Evolutionary conservation across 2,113 vertebrate species (phyloP).

Genomic region (Ageneiosus marmoratus): DNA sequence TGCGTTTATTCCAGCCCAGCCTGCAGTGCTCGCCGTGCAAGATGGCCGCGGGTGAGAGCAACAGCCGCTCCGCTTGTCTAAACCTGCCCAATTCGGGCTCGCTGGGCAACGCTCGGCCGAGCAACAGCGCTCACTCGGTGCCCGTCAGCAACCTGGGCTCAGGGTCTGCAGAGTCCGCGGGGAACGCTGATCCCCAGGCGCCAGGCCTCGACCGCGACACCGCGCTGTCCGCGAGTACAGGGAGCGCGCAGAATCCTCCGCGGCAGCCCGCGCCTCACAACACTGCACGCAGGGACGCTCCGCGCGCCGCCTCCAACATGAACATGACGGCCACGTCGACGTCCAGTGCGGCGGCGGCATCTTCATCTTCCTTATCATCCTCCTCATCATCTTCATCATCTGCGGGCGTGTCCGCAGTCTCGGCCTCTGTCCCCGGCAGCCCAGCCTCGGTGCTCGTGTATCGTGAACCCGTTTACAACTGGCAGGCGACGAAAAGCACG

Average conservation of each 20-base stretch:
- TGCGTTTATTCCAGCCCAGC: conserved; percentile 57
- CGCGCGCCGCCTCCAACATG: conserved; percentile 51
- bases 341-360: conserved; percentile 39
- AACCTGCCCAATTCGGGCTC: conserved; percentile 61
- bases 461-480: conserved; percentile 83
- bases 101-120: conserved; percentile 58
- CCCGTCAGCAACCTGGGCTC: conserved; percentile 62
- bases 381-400: conserved; percentile 42
- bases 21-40: conserved; percentile 69
- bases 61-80: conserved; percentile 60
- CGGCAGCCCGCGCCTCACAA: conserved; percentile 54
- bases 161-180: conserved; percentile 45
- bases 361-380: not conserved
- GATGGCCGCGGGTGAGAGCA: conserved; percentile 80
- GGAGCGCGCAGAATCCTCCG: conserved; percentile 52
- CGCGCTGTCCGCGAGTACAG: conserved; percentile 37
- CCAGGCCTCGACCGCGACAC: conserved; percentile 18
- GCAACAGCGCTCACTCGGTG: conserved; percentile 59
- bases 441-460: conserved; percentile 69
- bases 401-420: conserved; percentile 57
- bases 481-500: conserved; percentile 86
- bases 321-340: conserved; percentile 51
- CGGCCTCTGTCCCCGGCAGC: conserved; percentile 60
- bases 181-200: conserved; percentile 60
- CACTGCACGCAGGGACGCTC: conserved; percentile 44